Conservation (phyloP, 1,140 invertebrate species). For the Euwallacea similis region DNA sequence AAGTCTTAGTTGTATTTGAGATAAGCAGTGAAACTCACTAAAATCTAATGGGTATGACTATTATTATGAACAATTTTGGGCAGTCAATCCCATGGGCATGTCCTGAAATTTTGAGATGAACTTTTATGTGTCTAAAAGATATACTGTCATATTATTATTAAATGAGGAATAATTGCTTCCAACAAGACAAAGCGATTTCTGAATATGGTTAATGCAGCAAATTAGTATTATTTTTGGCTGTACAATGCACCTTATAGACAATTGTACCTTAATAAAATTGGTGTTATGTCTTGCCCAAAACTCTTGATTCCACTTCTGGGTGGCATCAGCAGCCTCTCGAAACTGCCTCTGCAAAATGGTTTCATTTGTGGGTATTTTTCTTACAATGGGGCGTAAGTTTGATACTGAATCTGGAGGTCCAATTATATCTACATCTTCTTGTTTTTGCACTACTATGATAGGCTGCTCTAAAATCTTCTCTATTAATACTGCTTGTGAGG, state of each 20-base stretch:
- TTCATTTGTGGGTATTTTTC: conserved; percentile 66
- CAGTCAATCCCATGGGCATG: too few relatives aligned
- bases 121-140: too few relatives aligned
- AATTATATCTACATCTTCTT: conserved; percentile 57
- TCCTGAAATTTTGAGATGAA: too few relatives aligned
- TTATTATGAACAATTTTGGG: too few relatives aligned
- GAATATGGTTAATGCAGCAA: background rate
- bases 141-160: too few relatives aligned
- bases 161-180: too few relatives aligned
- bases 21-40: too few relatives aligned
- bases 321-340: conserved; percentile 64
- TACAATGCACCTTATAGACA: too few relatives aligned
- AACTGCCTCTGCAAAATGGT: conserved; percentile 65
- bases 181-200: too few relatives aligned
- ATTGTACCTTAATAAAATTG: conserved; percentile 60
- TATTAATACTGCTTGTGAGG: conserved; percentile 39
- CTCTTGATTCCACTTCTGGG: conserved; percentile 78
- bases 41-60: too few relatives aligned
- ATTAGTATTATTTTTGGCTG: background rate
- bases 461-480: conserved; percentile 42
- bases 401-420: conserved; percentile 79
- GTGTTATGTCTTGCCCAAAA: conserved; percentile 81
- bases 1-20: too few relatives aligned
- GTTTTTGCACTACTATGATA: conserved; percentile 46
- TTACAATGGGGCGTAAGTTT: conserved; percentile 72